Percentiles rank a stretch among this genome's conserved stretches.
phyloP scores from a whole-genome alignment of 2,888 invertebrate species.

The Xestia ashworthii region DNA sequence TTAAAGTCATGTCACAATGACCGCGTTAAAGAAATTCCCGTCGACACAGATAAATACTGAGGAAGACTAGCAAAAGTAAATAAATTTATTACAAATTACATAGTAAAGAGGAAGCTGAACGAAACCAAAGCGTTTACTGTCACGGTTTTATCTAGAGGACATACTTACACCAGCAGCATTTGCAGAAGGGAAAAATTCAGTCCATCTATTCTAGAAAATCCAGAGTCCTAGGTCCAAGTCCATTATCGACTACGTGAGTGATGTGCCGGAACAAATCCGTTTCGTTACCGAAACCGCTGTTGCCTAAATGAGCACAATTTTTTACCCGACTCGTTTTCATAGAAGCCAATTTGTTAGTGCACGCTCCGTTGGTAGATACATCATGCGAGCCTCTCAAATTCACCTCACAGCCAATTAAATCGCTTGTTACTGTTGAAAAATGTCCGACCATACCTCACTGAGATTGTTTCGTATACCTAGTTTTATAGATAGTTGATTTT shows the following conservation, averaged over 20 bases:
- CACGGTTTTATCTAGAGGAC: conserved; percentile 30
- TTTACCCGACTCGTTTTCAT: conserved; percentile 65
- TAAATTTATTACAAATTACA: not conserved
- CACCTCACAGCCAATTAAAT: conserved; percentile 81
- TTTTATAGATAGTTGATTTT: conserved; percentile 41
- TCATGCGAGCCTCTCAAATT: conserved; percentile 82
- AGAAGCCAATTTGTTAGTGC: conserved; percentile 69
- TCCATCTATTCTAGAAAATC: conserved; percentile 45
- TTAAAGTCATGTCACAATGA: conserved; percentile 2
- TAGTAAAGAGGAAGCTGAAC: not conserved
- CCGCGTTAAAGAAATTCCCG: not conserved
- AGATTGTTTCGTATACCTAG: conserved; percentile 63
- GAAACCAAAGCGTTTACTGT: not conserved
- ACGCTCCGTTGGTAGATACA: conserved; percentile 68
- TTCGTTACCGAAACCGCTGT: conserved; percentile 60
- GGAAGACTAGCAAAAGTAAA: not conserved
- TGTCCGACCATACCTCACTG: conserved; percentile 73
- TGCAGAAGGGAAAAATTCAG: conserved; percentile 30
- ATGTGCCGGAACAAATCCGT: conserved; percentile 68
- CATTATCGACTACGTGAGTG: conserved; percentile 66
- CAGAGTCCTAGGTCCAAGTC: conserved; percentile 54
- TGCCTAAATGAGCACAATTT: conserved; percentile 69
- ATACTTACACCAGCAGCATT: conserved; percentile 23
- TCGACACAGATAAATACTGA: not conserved
- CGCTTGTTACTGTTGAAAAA: conserved; percentile 86